Evolutionary conservation across 1,140 invertebrate species (phyloP), one percentile per base, ranked within the genome.

Genomic region (Trachymyrmex cornetzi): DNA sequence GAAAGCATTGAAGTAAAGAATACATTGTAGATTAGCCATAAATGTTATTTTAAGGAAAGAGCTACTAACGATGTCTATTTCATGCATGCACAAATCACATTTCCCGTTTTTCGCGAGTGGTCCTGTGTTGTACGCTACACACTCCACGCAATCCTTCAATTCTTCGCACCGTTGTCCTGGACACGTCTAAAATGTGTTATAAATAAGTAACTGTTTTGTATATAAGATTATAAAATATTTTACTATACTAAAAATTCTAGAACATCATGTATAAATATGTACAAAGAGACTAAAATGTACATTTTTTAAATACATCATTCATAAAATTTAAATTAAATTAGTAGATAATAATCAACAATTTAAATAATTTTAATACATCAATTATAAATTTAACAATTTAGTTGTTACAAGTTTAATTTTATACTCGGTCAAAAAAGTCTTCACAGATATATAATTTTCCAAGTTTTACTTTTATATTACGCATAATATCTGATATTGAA

Each of bases 101-200:
- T 96, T 96, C 30, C 95, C 94, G 34, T 96, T 94, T 48, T 96
- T 90, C n/a, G 94, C 95, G 22, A 97, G 94, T 22, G 95, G 94
- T 75, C 97, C 97, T 64, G 96, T 96, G 87, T 97, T 94, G 91
- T 97, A 97, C 59, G 96, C 96, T 87, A 96, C 94, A 92, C 98
- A 98, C 91, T 98, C 96, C 9, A 98, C 98, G 94, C 98, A 98
- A 19, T 96, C 96, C 89, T 97, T 97, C 89, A 98, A 97, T 64
- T 97, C 96, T 34, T 96, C 94, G 94, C 98, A 99, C 86, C 96
- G 94, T 67, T 91, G 87, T 44, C 96, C 97, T 16, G 96, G 96
- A 93, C 98, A 98, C 12, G 97, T 97, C 97, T 98, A 87, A 50
- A 95, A 92, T 22, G 9, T 3, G 12, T 72, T 22, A 27, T 82